These are phyloP conservation scores for Xestoiulus laeticollis DNA, from an alignment of 2,888 invertebrate species.

Conservation along the genomic window DNA sequence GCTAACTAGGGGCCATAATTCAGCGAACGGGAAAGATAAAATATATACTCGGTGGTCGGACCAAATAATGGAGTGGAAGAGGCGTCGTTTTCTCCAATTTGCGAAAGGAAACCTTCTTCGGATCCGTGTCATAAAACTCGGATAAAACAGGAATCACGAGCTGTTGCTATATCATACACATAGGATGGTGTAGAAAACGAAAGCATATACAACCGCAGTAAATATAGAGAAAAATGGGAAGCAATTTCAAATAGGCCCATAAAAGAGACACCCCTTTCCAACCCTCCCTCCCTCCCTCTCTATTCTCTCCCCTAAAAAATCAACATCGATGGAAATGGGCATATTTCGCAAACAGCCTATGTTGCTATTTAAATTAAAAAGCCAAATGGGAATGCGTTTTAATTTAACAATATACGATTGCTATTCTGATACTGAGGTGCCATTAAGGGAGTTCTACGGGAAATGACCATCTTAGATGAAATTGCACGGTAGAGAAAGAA, in stretches of 20 bases:
- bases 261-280: background rate
- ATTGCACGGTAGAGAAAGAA: background rate
- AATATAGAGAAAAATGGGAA: background rate
- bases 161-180: background rate
- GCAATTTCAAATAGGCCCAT: background rate
- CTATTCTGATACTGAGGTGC: background rate
- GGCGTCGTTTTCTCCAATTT: constrained; percentile 26
- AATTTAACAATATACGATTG: constrained; percentile 15
- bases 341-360: background rate
- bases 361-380: background rate
- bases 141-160: constrained; percentile 21
- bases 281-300: background rate
- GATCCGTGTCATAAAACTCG: background rate
- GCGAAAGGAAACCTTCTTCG: background rate
- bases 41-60: background rate
- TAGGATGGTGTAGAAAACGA: background rate
- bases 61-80: constrained; percentile 14
- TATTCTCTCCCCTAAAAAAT: background rate
- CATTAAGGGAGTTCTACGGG: background rate
- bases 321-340: background rate
- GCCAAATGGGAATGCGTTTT: constrained; percentile 1
- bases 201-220: background rate
- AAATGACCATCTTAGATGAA: constrained; percentile 10
- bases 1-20: constrained; percentile 3
- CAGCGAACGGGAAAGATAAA: background rate